Conservation (phyloP, 2,888 invertebrate species). For the Thyatira batis region DNA sequence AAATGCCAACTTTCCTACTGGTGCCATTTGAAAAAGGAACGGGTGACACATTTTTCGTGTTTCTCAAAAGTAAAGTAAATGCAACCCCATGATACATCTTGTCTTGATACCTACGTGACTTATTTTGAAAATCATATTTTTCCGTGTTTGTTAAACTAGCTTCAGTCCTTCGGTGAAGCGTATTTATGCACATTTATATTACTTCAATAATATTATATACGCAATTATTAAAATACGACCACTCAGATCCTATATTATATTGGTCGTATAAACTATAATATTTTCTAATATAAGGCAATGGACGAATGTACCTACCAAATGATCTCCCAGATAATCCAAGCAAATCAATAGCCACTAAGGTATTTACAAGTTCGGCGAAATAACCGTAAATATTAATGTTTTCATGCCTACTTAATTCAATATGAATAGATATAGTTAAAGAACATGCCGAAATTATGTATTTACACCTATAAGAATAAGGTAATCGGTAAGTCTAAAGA, state of each 20-base stretch:
- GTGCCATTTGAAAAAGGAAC: constrained; percentile 16
- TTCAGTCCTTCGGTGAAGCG: not conserved
- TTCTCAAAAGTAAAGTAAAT: constrained; percentile 18
- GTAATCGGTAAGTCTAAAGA: constrained; percentile 17
- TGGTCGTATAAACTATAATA: constrained; percentile 30
- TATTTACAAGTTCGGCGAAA: no score
- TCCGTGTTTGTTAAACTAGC: no score
- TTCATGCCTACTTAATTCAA: no score
- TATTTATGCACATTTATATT: not conserved
- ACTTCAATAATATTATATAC: constrained; percentile 26
- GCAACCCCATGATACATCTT: not conserved
- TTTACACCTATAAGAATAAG: constrained; percentile 27
- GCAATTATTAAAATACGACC: constrained; percentile 24
- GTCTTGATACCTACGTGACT: not conserved
- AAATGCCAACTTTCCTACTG: constrained; percentile 52
- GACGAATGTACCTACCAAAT: constrained; percentile 31
- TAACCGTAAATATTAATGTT: no score
- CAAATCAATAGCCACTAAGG: no score
- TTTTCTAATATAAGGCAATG: constrained; percentile 36
- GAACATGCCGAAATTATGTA: no score
- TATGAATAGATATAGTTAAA: no score
- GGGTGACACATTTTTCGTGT: constrained; percentile 33
- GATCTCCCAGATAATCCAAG: no score
- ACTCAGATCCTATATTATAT: constrained; percentile 31
- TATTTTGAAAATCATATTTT: not conserved